Evolutionary conservation across 2,113 vertebrate genomes (phyloP).

Genomic region (Cairina moschata): DNA sequence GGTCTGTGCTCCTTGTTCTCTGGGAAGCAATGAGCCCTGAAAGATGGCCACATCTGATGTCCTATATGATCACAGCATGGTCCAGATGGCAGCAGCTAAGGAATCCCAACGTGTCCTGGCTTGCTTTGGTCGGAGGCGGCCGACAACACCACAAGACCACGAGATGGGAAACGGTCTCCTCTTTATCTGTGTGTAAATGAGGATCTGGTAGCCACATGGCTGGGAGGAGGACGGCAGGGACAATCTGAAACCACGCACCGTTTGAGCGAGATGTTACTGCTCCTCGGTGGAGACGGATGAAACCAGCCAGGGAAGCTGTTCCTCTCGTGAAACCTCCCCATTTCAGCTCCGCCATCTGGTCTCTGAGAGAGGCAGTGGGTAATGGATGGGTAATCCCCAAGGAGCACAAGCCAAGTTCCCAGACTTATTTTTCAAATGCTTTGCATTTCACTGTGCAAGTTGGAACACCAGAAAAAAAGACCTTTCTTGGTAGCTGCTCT

Average conservation of each 20-base stretch:
- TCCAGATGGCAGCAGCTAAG: neutral
- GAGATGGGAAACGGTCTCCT: neutral
- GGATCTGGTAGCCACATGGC: neutral
- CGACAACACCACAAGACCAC: neutral
- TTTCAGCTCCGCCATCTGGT: neutral
- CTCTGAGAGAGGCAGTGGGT: neutral
- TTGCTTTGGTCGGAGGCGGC: neutral
- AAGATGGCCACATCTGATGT: neutral
- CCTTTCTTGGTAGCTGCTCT: slow-evolving; percentile 34
- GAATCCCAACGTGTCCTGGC: neutral
- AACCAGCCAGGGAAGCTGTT: neutral
- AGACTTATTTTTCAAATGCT: slow-evolving; percentile 37
- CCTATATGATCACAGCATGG: neutral
- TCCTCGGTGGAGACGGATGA: neutral
- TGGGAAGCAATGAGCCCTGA: neutral
- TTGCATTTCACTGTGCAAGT: slow-evolving; percentile 24
- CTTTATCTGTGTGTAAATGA: neutral
- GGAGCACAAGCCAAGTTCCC: slow-evolving; percentile 32
- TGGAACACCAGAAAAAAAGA: neutral
- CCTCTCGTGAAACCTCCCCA: neutral
- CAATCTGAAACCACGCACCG: neutral
- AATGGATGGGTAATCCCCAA: slow-evolving; percentile 28
- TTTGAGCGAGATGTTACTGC: neutral
- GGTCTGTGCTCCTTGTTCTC: neutral
- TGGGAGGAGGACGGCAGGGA: neutral